Base-by-base conservation (phyloP, 2,797 vertebrate genomes). In the Tragopan temminckii region DNA sequence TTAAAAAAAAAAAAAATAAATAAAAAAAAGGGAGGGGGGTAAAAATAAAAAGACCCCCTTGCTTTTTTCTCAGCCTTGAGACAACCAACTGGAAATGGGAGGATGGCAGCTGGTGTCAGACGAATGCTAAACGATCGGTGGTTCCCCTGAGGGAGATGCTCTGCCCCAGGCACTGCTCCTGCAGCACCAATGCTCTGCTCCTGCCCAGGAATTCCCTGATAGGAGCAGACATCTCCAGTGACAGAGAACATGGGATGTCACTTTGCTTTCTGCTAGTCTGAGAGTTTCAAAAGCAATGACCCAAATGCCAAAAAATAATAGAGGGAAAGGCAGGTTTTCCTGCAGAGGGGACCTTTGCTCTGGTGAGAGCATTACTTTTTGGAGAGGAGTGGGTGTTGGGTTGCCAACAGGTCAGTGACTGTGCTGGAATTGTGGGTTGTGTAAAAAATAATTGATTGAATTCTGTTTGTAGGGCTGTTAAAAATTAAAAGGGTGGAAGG, bases 401-500 rank as follows among this genome's bases (percentile, higher is more conserved):
- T 9, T 10, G 29, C 52, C 52, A 11, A 5, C 48, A 36, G 71
- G 71, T 91, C 19, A 5, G 59, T 92, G 87, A 94, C 82, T 8
- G 2, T 25, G 36, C 19, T 88, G 91, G 88, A 93, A 92, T 89
- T 92, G 85, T 64, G 42, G 46, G 35, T 46, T 62, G 71, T 0
- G 16, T 64, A 55, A 52, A 85, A 50, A 83, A 52, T 9, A 78
- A 68, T 67, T 33, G 89, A 85, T 80, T 27, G 38, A 9, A 21
- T 1, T 4, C 25, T 81, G 70, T 95, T 93, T 91, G 71, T n/a
- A 17, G 0, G 0, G 10, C 13, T 57, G 86, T 95, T 96, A 93
- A 93, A 85, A 77, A 80, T 94, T 93, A 94, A 93, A 95, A 88
- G 85, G 80, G 8, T 84, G 13, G 66, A 9, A 78, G 68, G 75